Evolutionary conservation across 2,113 vertebrate species (phyloP).

Genomic region (Caranx melampygus): DNA sequence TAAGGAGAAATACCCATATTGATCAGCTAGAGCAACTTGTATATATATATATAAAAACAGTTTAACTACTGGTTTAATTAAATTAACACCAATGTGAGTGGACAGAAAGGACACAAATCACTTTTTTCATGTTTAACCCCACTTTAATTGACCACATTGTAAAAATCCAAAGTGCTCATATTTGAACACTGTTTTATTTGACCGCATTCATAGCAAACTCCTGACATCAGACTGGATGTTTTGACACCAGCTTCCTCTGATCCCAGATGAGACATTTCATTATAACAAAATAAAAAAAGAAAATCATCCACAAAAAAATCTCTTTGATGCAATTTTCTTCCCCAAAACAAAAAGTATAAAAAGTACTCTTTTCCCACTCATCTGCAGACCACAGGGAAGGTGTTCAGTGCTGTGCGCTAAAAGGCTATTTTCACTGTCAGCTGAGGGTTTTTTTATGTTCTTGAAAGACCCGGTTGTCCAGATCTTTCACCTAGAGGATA

Average conservation of each 20-base stretch:
- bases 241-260: slow-evolving; percentile 74
- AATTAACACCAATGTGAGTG: not conserved
- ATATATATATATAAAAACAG: no score
- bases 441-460: slow-evolving; percentile 87
- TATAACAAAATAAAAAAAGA: slow-evolving; percentile 65
- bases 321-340: slow-evolving; percentile 79
- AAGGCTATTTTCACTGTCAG: slow-evolving; percentile 44
- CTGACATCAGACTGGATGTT: slow-evolving; percentile 76
- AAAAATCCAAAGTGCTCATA: slow-evolving; percentile 70
- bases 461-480: slow-evolving; percentile 97
- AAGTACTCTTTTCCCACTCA: slow-evolving; percentile 71
- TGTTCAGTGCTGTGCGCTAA: slow-evolving; percentile 85
- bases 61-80: no score
- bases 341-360: slow-evolving; percentile 87
- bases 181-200: slow-evolving; percentile 76
- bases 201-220: slow-evolving; percentile 81
- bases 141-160: slow-evolving; percentile 76
- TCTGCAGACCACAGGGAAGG: slow-evolving; percentile 83
- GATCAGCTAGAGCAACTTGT: no score
- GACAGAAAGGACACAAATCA: not conserved
- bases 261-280: slow-evolving; percentile 77
- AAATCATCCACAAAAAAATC: slow-evolving; percentile 71
- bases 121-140: slow-evolving; percentile 43
- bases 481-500: slow-evolving; percentile 92
- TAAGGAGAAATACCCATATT: no score